Base-by-base conservation (phyloP, 2,888 invertebrate species). In the Lysandra bellargus region DNA sequence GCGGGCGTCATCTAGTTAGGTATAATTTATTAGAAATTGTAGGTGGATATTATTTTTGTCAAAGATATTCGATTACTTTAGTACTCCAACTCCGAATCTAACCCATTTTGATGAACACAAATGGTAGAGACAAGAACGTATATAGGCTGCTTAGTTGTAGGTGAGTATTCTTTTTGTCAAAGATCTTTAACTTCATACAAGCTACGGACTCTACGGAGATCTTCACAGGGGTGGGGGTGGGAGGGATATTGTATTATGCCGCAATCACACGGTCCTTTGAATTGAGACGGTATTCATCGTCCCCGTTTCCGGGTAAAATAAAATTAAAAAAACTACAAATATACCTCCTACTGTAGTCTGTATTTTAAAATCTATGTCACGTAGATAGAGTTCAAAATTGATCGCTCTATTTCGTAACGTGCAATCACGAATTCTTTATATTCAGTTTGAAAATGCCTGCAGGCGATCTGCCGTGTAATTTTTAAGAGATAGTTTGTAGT, bases 261-360 rank as follows among this genome's bases (percentile, higher is more conserved):
- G 87, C 87, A 86, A 86, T 76, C 85, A 82, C 79, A 81, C 81
- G 83, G 82, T 83, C 84, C 83, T 84, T 85, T 85, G 85, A 85
- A 84, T 84, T 83, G 80, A 80, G 82, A 82, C 82, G 84, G 82
- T 84, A 85, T 85, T 85, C 83, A 82, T 83, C 82, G 82, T 82
- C 79, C 82, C 84, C 85, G 83, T 84, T 86, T 86, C 86, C 86
- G 84, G 82, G 83, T 80, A 81, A 81, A 82, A 84, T 84, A 84
- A 83, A 83, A 82, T 79, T 81, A 81, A 81, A 83, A 84, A 85
- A 83, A 83, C 82, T 82, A 79, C 83, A 80, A 81, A 83, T 82
- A 83, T 82, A 81, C 80, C 44, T 44, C 3, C 30, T 12, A 49
- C 17, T 57, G 57, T 17, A n/a, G n/a, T 23, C 23, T 23, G 23